phyloP scores from a whole-genome alignment of 2,888 invertebrate species.

The Agonopterix alstromeriana region DNA sequence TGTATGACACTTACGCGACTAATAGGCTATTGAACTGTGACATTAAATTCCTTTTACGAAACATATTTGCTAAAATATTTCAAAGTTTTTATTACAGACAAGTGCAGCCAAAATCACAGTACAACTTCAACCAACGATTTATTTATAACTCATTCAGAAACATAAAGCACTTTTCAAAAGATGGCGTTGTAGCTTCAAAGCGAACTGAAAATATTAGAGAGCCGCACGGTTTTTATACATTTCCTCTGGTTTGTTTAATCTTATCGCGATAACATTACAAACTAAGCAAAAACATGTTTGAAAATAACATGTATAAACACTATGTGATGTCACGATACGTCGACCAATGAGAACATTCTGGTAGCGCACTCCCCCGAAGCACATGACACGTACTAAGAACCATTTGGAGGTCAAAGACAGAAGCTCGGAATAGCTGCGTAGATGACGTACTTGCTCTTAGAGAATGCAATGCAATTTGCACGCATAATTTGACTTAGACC shows the following conservation, averaged over 20 bases:
- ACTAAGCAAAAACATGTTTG: constrained; percentile 37
- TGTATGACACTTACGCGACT: constrained; percentile 42
- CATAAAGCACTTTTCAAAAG: constrained; percentile 15
- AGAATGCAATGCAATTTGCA: constrained; percentile 2
- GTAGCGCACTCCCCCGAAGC: constrained; percentile 56
- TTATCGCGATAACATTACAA: constrained; percentile 47
- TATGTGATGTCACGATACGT: constrained; percentile 43
- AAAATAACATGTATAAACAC: constrained; percentile 44
- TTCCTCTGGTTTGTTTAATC: constrained; percentile 23
- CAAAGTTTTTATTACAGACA: neutral
- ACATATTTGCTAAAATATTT: constrained; percentile 29
- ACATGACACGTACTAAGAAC: constrained; percentile 26
- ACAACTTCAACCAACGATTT: constrained; percentile 13
- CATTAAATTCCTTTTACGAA: constrained; percentile 53
- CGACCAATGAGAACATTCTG: constrained; percentile 42
- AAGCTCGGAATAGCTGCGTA: constrained; percentile 25
- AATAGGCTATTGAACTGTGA: constrained; percentile 45
- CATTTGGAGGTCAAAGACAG: constrained; percentile 46
- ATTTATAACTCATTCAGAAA: constrained; percentile 26
- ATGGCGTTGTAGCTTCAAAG: constrained; percentile 18
- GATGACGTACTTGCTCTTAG: constrained; percentile 2
- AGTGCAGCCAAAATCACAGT: neutral
- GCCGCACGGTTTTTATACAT: constrained; percentile 40
- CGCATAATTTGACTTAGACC: constrained; percentile 7
- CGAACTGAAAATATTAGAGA: constrained; percentile 29